Base-by-base conservation (phyloP, 2,113 vertebrate species). In the Mustelus asterias region DNA sequence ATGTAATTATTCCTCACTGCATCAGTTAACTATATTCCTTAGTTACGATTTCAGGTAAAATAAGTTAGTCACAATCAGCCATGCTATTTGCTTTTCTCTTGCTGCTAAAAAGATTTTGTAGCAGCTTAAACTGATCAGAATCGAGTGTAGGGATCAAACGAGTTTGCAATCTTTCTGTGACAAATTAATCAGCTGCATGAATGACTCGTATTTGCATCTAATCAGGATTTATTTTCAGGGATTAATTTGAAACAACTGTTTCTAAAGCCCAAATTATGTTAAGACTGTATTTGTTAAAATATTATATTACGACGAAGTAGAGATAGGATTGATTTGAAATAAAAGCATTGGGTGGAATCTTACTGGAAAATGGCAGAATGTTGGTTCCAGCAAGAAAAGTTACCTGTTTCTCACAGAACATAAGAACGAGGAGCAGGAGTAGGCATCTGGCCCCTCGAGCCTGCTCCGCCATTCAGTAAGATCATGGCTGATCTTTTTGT, bases 11-110 rank as follows among this genome's bases (percentile, higher is more conserved):
- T 41, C 83, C 37, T 86, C 41, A 86, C 41, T 22, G 29, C 54
- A 58, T 89, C 86, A 33, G 24, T 26, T 48, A 18, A 86, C 22
- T 54, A 7, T 8, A 24, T 54, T 88, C 44, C 41, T 54, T 54
- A 29, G 22, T 88, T 88, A 88, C 24, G 48, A 88, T 54, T 88
- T 88, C 85, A 88, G 85, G 48, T 88, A 22, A 88, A 86, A 88
- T 44, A 44, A 88, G 48, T 88, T 88, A 88, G 85, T 88, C 85
- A 88, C 48, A 88, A 48, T 48, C 85, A 24, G 85, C 44, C 41
- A 88, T 54, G 24, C 44, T 26, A 11, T 88, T 88, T 48, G 22
- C 9, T 54, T 88, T 44, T 29, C 85, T 54, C 16, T 88, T 41
- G 10, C 85, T 88, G 20, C 85, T 54, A 2, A 88, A 88, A 1